Evolutionary conservation across 2,888 invertebrate genomes (phyloP), one percentile per base, ranked within the genome.

Genomic region (Leptinotarsa peninsularis): DNA sequence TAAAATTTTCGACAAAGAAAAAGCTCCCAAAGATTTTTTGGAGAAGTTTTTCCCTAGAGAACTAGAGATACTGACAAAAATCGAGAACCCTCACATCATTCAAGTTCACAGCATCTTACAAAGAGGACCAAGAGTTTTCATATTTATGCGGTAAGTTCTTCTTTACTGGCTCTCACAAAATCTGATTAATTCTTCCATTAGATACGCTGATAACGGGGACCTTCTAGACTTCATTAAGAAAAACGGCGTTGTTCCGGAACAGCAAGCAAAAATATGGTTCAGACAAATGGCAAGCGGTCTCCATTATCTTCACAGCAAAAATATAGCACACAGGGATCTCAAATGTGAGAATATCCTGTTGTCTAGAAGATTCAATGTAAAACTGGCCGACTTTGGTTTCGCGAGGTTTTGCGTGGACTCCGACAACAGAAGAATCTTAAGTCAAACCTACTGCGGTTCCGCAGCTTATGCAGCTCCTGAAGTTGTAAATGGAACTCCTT

Each of bases 391-490:
- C 89, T 98, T 98, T 87, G 98, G 98, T 49, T 98, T 98, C 87
- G 95, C 97, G 1, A 91, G 96, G 80, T 95, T 93, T 85, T 95
- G 95, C 86, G 90, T 92, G 0, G 93, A 94, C 83, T 90, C 91
- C 2, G 92, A 91, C 69, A 95, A 95, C 69, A 91, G 93, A 72
- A 90, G 94, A 54, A 92, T 95, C 5, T 91, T 96, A 74, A 97
- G 97, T 84, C 92, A 94, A 86, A 98, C 98, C 0, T 98, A 95
- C 85, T 98, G 98, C 86, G 98, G 98, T n/a, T 98, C 97, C 4
- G 96, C 97, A 3, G 97, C 98, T 0, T 98, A 98, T 87, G 98
- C 98, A 1, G 96, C 98, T 1, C 98, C 98, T 0, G 98, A 98
- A 89, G 95, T 98, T 3, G 95, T 98, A 66, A 94, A 94, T 84